phyloP scores from a whole-genome alignment of 2,888 invertebrate species.

The Schizotus pectinicornis region DNA sequence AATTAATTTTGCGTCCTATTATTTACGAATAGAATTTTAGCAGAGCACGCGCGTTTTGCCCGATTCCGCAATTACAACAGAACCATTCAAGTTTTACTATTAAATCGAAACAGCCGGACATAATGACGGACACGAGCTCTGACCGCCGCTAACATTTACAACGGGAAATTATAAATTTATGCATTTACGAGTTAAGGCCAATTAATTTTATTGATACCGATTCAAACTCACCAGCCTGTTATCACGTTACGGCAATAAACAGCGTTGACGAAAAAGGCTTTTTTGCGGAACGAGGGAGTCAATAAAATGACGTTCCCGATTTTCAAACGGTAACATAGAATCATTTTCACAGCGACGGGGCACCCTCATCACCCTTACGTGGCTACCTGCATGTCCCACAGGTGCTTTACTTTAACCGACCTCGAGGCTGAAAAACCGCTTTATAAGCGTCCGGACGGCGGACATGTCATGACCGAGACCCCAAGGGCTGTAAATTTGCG shows the following conservation, averaged over 20 bases:
- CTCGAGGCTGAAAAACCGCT: slow-evolving; percentile 3
- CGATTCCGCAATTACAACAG: slow-evolving; percentile 38
- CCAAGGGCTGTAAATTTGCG: too few relatives aligned
- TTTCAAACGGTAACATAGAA: slow-evolving; percentile 13
- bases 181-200: slow-evolving; percentile 54
- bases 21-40: slow-evolving; percentile 39
- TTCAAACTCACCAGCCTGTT: slow-evolving; percentile 43
- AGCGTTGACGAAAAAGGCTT: slow-evolving; percentile 50
- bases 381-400: slow-evolving; percentile 24
- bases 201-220: slow-evolving; percentile 54
- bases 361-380: slow-evolving; percentile 20
- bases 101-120: slow-evolving; percentile 40
- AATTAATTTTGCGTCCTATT: slow-evolving; percentile 43
- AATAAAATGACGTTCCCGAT: slow-evolving; percentile 23
- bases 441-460: too few relatives aligned
- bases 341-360: slow-evolving; percentile 20
- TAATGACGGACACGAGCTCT: slow-evolving; percentile 32
- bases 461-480: too few relatives aligned
- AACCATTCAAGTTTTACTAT: slow-evolving; percentile 40
- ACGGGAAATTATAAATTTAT: slow-evolving; percentile 53
- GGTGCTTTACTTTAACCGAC: slow-evolving; percentile 19
- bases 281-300: slow-evolving; percentile 6
- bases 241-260: slow-evolving; percentile 38
- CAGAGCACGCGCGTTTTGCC: slow-evolving; percentile 29
- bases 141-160: slow-evolving; percentile 39